These are phyloP conservation scores for Lasiurus cinereus DNA, from an alignment of 2,113 vertebrate genomes.

Conservation along the genomic window DNA sequence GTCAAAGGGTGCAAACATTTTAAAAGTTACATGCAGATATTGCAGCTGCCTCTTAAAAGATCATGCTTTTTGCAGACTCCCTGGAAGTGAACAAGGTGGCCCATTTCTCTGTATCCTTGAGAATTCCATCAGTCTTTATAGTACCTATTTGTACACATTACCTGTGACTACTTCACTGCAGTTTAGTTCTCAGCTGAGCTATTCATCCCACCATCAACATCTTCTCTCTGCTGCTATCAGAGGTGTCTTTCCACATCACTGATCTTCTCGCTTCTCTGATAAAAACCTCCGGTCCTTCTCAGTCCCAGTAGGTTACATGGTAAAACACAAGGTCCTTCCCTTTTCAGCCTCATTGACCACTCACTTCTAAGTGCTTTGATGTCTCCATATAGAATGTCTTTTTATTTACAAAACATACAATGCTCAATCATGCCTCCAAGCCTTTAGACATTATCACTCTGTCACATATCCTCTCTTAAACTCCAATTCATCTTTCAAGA, in stretches of 20 bases:
- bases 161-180: neutral
- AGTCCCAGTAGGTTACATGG: neutral
- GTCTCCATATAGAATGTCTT: neutral
- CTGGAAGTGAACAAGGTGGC: neutral
- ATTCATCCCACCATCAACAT: neutral
- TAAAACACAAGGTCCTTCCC: neutral
- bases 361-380: neutral
- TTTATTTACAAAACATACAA: slow-evolving; percentile 4
- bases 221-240: neutral
- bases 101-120: neutral
- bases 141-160: neutral
- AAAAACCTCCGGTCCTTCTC: neutral
- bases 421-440: neutral
- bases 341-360: neutral
- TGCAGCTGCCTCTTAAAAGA: neutral
- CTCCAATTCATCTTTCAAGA: neutral
- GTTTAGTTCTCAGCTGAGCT: neutral
- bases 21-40: neutral
- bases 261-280: neutral
- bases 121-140: neutral
- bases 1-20: neutral
- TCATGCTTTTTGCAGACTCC: neutral
- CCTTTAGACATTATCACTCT: neutral
- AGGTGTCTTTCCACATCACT: neutral
- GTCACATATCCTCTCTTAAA: neutral